Conservation (phyloP, 2,797 vertebrate genomes). For the Hydrophis major region DNA sequence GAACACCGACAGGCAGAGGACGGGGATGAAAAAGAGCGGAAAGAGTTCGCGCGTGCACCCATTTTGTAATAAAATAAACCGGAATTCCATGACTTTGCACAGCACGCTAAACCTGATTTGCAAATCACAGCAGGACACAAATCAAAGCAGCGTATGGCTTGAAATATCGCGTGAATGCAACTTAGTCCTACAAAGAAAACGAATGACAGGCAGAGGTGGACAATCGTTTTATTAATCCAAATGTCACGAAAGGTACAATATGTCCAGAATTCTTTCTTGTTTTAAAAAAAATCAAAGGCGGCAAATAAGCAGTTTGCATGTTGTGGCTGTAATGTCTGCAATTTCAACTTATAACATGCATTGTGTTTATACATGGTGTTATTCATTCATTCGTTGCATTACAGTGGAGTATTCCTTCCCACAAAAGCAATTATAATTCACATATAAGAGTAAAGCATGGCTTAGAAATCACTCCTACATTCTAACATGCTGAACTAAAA, state of each 20-base stretch:
- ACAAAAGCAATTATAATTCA: not conserved
- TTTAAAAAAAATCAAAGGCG: not conserved
- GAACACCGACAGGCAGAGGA: no score
- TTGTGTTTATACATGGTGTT: not conserved
- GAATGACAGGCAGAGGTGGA: not conserved
- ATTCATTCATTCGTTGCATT: not conserved
- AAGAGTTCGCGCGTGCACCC: not conserved
- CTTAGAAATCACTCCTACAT: not conserved
- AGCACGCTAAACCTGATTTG: not conserved
- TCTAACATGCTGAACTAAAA: not conserved
- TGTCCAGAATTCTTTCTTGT: not conserved
- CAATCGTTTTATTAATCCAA: not conserved
- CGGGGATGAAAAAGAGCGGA: not conserved
- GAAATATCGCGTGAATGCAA: not conserved
- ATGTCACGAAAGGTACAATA: not conserved
- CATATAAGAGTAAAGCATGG: not conserved
- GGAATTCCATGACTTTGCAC: not conserved
- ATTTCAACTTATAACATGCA: not conserved
- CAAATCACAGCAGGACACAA: not conserved
- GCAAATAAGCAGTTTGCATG: not conserved
- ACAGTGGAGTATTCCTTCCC: not conserved
- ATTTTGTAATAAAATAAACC: not conserved
- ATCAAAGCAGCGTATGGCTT: not conserved
- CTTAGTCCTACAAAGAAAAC: not conserved
- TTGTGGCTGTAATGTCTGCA: not conserved